These are phyloP conservation scores for Spilarctia lutea DNA, from an alignment of 2,888 invertebrate species.

Conservation along the genomic window DNA sequence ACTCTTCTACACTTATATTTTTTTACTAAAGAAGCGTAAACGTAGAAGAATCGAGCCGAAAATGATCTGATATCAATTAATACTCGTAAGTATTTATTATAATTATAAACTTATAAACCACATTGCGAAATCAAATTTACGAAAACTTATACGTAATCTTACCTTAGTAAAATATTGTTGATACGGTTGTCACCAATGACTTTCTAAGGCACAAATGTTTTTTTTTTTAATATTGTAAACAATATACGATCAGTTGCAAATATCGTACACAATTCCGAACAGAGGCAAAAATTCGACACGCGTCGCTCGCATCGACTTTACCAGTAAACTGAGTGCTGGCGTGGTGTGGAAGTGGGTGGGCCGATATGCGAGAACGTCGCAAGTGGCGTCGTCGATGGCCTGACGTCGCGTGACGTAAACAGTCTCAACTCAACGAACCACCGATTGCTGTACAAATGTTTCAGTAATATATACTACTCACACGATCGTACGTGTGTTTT, in stretches of 20 bases:
- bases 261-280: conserved; percentile 58
- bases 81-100: neutral
- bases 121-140: conserved; percentile 19
- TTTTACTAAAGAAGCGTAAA: neutral
- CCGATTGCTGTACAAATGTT: conserved; percentile 48
- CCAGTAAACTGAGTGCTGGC: conserved; percentile 59
- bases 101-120: neutral
- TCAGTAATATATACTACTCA: conserved; percentile 47
- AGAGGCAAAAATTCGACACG: conserved; percentile 65
- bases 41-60: neutral
- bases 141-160: conserved; percentile 18
- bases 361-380: conserved; percentile 55
- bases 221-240: conserved; percentile 48
- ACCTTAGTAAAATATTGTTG: conserved; percentile 49
- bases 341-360: conserved; percentile 49
- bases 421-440: conserved; percentile 36
- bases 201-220: conserved; percentile 54
- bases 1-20: too few species aligned
- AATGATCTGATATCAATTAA: neutral
- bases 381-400: conserved; percentile 43
- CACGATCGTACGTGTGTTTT: conserved; percentile 53
- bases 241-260: conserved; percentile 49
- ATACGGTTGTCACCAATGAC: conserved; percentile 45
- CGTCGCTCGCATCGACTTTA: conserved; percentile 65
- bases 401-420: conserved; percentile 72